Evolutionary conservation across 2,113 vertebrate genomes (phyloP).

Genomic region (Chionomys nivalis): DNA sequence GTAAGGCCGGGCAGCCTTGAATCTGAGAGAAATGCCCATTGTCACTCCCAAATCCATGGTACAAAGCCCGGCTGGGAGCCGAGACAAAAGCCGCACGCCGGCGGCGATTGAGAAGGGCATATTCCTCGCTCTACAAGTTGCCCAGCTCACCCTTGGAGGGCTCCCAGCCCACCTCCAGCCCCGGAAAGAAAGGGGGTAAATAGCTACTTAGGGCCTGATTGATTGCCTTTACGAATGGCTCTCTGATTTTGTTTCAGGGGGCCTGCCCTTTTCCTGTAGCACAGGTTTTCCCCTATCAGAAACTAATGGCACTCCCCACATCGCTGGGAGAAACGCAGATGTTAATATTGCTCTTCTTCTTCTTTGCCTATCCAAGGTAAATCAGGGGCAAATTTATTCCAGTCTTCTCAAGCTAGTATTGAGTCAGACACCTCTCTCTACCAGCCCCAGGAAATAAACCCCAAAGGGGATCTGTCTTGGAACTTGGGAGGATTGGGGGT

Average conservation of each 20-base stretch:
- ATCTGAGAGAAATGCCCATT: slow-evolving; percentile 79
- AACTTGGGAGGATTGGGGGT: slow-evolving; percentile 5
- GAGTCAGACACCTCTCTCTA: not conserved
- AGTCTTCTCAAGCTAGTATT: not conserved
- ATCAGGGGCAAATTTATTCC: slow-evolving; percentile 14
- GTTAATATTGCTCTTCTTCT: slow-evolving; percentile 10
- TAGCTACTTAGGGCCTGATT: slow-evolving; percentile 83
- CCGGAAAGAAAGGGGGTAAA: slow-evolving; percentile 69
- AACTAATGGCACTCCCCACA: slow-evolving; percentile 24
- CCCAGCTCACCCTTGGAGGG: slow-evolving; percentile 45
- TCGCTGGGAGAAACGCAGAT: not conserved
- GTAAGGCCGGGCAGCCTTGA: slow-evolving; percentile 76
- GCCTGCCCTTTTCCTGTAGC: slow-evolving; percentile 58
- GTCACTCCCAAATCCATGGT: slow-evolving; percentile 82
- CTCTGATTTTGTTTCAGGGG: slow-evolving; percentile 69
- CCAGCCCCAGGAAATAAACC: slow-evolving; percentile 8
- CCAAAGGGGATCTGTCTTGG: slow-evolving; percentile 11
- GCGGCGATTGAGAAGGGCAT: not conserved
- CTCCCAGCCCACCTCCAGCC: slow-evolving; percentile 56
- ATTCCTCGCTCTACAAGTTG: slow-evolving; percentile 58
- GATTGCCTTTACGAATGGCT: slow-evolving; percentile 76
- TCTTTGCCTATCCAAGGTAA: not conserved
- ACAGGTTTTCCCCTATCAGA: slow-evolving; percentile 52
- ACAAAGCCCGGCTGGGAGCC: slow-evolving; percentile 71
- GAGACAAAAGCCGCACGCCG: slow-evolving; percentile 68